A percentile compares a stretch with the other conserved stretches of the same genome.
These are phyloP conservation scores for Nycticryphes semicollaris DNA, from an alignment of 2,113 vertebrate genomes.

Conservation along the genomic window DNA sequence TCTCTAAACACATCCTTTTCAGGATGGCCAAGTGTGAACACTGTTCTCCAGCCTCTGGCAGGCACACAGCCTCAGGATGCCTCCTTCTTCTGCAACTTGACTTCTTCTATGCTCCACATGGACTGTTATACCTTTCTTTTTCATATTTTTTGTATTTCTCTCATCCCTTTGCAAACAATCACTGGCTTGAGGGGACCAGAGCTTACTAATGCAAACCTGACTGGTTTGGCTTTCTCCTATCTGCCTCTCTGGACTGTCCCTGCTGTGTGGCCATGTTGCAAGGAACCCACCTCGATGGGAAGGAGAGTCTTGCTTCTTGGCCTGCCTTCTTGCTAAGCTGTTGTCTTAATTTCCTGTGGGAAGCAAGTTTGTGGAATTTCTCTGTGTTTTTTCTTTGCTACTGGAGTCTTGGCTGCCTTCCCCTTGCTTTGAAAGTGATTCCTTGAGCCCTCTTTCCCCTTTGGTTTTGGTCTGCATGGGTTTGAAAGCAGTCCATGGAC, in stretches of 20 bases:
- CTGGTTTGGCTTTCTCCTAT: background rate
- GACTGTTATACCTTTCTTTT: background rate
- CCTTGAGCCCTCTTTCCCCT: background rate
- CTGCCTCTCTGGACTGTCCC: background rate
- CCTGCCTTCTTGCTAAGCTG: background rate
- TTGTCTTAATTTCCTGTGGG: background rate
- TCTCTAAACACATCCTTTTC: background rate
- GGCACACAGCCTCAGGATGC: background rate
- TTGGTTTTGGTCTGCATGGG: background rate
- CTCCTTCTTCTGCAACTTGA: background rate
- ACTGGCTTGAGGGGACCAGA: background rate
- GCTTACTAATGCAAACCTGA: background rate
- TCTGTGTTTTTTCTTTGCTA: background rate
- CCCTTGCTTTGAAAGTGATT: background rate
- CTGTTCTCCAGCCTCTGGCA: background rate
- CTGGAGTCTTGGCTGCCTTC: background rate
- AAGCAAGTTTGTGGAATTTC: background rate
- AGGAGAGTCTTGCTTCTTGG: background rate
- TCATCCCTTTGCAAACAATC: background rate
- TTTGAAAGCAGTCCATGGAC: background rate
- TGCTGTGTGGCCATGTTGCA: background rate
- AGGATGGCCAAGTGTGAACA: background rate
- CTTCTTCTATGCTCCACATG: background rate
- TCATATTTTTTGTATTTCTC: background rate
- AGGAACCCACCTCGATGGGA: accelerated